Evolutionary conservation across 2,888 invertebrate species (phyloP), one percentile per base, ranked within the genome.

Genomic region (Amphimallon solstitiale): DNA sequence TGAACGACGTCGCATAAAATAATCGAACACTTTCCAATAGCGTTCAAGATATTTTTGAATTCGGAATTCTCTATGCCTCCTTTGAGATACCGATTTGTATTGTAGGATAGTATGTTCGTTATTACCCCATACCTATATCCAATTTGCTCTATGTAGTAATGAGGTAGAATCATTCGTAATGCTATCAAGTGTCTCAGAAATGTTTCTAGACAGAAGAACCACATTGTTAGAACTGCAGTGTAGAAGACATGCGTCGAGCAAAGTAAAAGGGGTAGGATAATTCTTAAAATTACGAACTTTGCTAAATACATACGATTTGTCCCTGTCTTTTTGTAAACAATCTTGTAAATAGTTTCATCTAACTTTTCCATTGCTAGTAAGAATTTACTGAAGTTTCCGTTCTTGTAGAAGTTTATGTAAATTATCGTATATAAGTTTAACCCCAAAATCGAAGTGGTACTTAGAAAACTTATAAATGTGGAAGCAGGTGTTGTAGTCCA

Each of bases 141-240:
- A 9, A 54, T 21, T 40, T 54, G 54, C 15, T 54, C 38, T n/a
- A 54, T 40, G 40, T 54, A 14, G 7, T 40, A 23, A 3, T 54
- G 54, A 5, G 19, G 7, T 6, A 54, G n/a, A 0, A 54, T 38
- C 1, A 54, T 40, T 14, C 40, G 38, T 4, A 54, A 37, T 1
- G 54, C 35, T 38, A 40, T 54, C n/a, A 54, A 6, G 12, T 54
- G 40, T 10, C 54, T 54, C 40, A 54, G 14, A 9, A 54, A 21
- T 3, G 54, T 54, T 12, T 54, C 54, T 12, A 54, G 3, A 4
- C 21, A 38, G 12, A 38, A 38, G 21, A 17, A 40, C 54, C 21
- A 21, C 4, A n/a, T 3, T 15, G 23, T 21, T 10, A 38, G 21
- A 5, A 38, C 9, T 15, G 5, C 17, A n/a, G 40, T 40, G 12